Evolutionary conservation across 2,113 vertebrate genomes (phyloP), one percentile per base, ranked within the genome.

Genomic region (Tiliqua scincoides): DNA sequence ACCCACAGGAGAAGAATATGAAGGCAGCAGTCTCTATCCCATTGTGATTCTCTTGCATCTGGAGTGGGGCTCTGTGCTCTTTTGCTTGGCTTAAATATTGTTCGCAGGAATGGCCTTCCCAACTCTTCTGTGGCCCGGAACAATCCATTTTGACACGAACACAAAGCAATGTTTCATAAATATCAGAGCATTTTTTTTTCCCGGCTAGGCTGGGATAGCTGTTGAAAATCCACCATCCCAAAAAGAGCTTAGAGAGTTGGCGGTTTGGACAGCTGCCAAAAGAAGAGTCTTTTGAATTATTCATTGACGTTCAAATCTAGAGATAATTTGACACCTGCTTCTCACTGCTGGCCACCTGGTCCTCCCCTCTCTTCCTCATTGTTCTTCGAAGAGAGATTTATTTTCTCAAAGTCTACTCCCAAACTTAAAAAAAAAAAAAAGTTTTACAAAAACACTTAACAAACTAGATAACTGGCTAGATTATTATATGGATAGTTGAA

Each of bases 121-220:
- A 52, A 6, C 30, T 74, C 27, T 79, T 20, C 23, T 67, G 6
- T 84, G 3, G 6, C 43, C 6, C 40, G 90, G 90, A 83, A 83
- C 79, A 73, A 68, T 72, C 14, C 79, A 2, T 27, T 83, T 82
- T 67, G 79, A 75, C 37, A 23, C 72, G 74, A 57, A 48, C 57
- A 43, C 48, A 62, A 85, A 89, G 11, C 37, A 87, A 40, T 3
- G 6, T 37, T 3, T 27, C 73, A 85, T 83, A 72, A 89, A 87
- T 85, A 89, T 72, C 4, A 84, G 85, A 91, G 84, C n/a, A 2
- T 83, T 27, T 85, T 91, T 79, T 2, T 80, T n/a, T n/a, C n/a
- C n/a, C n/a, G n/a, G 15, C 74, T 10, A 67, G 23, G 84, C 2
- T 59, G 72, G 87, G 21, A 2, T 83, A 57, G 79, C 15, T 57